Evolutionary conservation across 1,140 invertebrate species (phyloP), one percentile per base, ranked within the genome.

Genomic region (Lepidurus arcticus): DNA sequence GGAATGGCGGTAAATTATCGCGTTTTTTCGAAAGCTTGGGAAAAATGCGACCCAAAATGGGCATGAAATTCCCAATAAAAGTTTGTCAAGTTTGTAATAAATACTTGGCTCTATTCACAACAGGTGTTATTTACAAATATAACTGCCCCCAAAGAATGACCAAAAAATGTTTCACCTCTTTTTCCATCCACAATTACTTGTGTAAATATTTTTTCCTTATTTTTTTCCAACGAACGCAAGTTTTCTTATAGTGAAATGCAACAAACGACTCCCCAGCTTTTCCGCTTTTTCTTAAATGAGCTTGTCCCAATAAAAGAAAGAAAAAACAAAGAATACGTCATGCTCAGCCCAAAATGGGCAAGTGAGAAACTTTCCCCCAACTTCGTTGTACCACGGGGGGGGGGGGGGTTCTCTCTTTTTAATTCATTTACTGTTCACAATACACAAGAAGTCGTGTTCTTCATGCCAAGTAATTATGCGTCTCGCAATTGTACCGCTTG

Each of bases 61-160:
- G 4, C 9, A 9, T 0, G 13, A 65, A 65, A 65, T 13, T 7
- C 26, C 13, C 21, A n/a, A 65, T 65, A 65, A 65, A 65, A n/a
- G 1, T 65, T 16, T 11, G 10, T 13, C 53, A 21, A 13, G 7
- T 65, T 65, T 65, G 16, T 65, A 65, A 65, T 65, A 65, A 65
- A 65, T 65, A 65, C 53, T 65, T 65, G 53, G 53, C 53, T 65
- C 53, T 65, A 65, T 65, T 65, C 53, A 65, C 53, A 65, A 65
- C 53, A 65, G 53, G n/a, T 65, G 53, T 65, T 65, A 65, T 65
- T n/a, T 65, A 65, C 53, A 65, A 65, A 65, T 65, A 65, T 65
- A 65, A 65, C 53, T 65, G 53, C 53, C 34, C 34, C 1, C 34
- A 4, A 34, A 34, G 4, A 34, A 34, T 3, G 0, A 34, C 2